Base-by-base conservation (phyloP, 2,888 invertebrate genomes). In the Elysia crispata region DNA sequence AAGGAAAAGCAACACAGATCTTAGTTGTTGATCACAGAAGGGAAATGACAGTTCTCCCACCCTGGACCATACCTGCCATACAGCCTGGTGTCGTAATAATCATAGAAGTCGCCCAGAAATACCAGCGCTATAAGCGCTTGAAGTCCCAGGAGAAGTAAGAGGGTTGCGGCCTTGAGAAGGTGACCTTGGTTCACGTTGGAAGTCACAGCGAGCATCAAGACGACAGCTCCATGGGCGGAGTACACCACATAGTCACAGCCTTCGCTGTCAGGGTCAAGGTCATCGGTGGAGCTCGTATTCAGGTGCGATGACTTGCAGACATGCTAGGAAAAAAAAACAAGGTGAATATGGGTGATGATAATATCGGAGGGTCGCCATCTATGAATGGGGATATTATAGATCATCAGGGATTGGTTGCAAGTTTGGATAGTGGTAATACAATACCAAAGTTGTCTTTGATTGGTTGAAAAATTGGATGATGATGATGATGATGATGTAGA, bases 181-280 rank as follows among this genome's bases (percentile, higher is more conserved):
- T 95, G 95, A 60, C 95, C 95, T 76, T 96, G 92, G 88, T 95
- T 95, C 1, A 95, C 94, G 83, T 96, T 94, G 86, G 95, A 94
- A 30, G 95, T 94, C 72, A 95, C 94, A 1, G 95, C 95, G 81
- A 96, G 94, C 81, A 96, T 91, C 81, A 95, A 94, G 81, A 96
- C 92, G 74, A 95, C 94, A 74, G 94, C 94, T 90, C 95, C 95
- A 91, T 95, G 94, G 84, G 95, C 94, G 91, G 95, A 94, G 91
- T 96, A 96, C 70, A 95, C 95, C 62, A 96, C 95, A 91, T 95
- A 95, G 57, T 94, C 93, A 88, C 95, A 95, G 41, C 92, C 91
- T 54, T 67, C 30, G 77, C 81, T 76, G n/a, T 70, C 66, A 88
- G 82, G 81, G 31, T 81, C 79, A 18, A 60, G 60, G n/a, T 78